Base-by-base conservation (phyloP, 1,140 invertebrate species). In the Apis florea region DNA sequence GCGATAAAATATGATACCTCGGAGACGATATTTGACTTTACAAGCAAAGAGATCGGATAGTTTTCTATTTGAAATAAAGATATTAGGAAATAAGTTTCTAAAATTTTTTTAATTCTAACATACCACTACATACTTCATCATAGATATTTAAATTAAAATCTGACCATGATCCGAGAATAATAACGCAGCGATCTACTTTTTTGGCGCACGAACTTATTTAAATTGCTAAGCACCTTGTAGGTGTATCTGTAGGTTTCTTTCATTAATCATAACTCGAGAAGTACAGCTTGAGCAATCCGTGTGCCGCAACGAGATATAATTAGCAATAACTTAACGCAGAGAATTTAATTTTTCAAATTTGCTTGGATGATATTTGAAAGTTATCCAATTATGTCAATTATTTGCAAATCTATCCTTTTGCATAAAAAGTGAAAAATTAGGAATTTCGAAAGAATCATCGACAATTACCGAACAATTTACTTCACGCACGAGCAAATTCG, bases 221-320 rank as follows among this genome's bases (percentile, higher is more conserved):
- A 70, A 51, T 70, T 70, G 68, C 68, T 70, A 70, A 70, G 17
- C 10, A 54, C 19, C 26, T 13, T 21, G 64, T 66, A 47, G n/a
- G 21, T 70, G 68, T 51, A 70, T 31, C 68, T 54, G 12, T n/a
- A 49, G 51, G 68, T 70, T 70, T 54, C 68, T 53, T 26, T 70
- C 68, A 31, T 70, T 26, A 53, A 70, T 70, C 68, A 54, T 19
- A 70, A 54, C 68, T 70, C 15, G 68, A 54, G 54, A 70, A 70
- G n/a, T 31, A 26, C 49, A 8, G n/a, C 68, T 70, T 9, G 24
- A 54, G 24, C 67, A 24, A 68, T 49, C 47, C 19, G 40, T 21
- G 11, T 68, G 24, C 21, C 21, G 47, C 66, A 49, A 24, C n/a
- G 21, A 51, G 15, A 63, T 31, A 26, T 31, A 63, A 63, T 63